These are phyloP conservation scores for Rhingia campestris DNA, from an alignment of 2,888 invertebrate genomes.

Conservation along the genomic window DNA sequence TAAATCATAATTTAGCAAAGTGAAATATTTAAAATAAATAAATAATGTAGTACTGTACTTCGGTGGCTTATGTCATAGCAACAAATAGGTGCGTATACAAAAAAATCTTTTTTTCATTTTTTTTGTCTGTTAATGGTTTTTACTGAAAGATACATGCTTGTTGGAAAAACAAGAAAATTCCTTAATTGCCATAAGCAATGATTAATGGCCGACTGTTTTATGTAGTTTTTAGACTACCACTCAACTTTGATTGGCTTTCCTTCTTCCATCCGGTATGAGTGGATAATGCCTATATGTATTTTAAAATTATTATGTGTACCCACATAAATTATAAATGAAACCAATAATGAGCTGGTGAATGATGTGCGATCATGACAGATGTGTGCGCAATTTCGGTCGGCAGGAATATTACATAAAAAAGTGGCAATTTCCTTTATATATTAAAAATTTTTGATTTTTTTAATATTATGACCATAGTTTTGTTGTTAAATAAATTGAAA, in stretches of 20 bases:
- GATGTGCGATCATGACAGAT: conserved; percentile 14
- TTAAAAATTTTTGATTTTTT: neutral
- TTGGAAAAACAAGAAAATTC: conserved; percentile 31
- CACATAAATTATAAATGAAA: conserved; percentile 10
- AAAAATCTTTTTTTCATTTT: conserved; percentile 19
- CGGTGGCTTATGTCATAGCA: conserved; percentile 18
- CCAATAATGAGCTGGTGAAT: conserved; percentile 30
- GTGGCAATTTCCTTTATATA: neutral
- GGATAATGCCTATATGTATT: conserved; percentile 10
- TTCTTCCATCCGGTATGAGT: neutral
- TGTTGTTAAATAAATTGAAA: neutral
- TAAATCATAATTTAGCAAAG: neutral
- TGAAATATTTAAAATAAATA: neutral
- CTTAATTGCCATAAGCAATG: conserved; percentile 37
- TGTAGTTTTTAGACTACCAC: neutral
- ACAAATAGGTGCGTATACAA: conserved; percentile 1
- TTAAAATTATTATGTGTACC: neutral
- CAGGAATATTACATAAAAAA: neutral
- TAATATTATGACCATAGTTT: neutral
- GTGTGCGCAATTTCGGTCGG: neutral
- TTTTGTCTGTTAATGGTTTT: conserved; percentile 14
- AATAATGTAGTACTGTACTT: neutral
- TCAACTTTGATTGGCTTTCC: neutral
- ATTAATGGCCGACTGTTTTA: conserved; percentile 25
- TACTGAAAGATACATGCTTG: conserved; percentile 19